Percentiles rank a stretch among this genome's conserved stretches.
These are phyloP conservation scores for Darevskia mixta DNA, from an alignment of 2,797 vertebrate species.

Conservation along the genomic window DNA sequence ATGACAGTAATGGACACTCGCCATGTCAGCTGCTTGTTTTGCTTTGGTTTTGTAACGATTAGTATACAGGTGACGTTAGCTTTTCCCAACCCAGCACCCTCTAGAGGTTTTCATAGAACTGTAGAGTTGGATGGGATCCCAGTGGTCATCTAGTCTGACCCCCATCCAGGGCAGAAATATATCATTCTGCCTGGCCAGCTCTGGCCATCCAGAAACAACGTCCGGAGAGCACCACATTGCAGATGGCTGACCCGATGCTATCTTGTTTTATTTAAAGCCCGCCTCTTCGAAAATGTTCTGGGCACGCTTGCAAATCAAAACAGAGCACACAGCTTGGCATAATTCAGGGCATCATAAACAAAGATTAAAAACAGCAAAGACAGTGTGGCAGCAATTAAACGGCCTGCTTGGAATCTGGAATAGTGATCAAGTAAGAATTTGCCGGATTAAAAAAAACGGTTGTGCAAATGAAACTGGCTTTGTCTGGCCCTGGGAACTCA, in stretches of 20 bases:
- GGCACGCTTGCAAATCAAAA: neutral
- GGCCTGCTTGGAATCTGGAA: neutral
- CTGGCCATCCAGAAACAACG: too few relatives aligned
- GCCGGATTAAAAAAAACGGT: neutral
- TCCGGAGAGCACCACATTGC: too few relatives aligned
- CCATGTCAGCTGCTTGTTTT: neutral
- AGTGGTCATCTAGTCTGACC: too few relatives aligned
- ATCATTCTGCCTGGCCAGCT: too few relatives aligned
- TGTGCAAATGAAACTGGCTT: neutral
- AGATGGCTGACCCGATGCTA: too few relatives aligned
- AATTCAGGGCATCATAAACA: neutral
- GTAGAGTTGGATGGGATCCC: too few relatives aligned
- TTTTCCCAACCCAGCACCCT: neutral
- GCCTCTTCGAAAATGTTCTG: too few relatives aligned
- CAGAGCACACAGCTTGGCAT: neutral
- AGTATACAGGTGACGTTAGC: neutral
- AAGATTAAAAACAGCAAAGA: neutral
- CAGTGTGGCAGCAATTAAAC: neutral
- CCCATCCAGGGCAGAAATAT: too few relatives aligned
- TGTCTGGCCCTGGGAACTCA: neutral
- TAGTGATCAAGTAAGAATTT: neutral
- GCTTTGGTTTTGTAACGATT: too few relatives aligned
- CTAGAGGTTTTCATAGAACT: neutral
- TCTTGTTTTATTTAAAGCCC: too few relatives aligned
- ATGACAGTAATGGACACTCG: accelerated